These are phyloP conservation scores for Willowsia nigromaculata DNA, from an alignment of 2,888 invertebrate species.

Conservation along the genomic window DNA sequence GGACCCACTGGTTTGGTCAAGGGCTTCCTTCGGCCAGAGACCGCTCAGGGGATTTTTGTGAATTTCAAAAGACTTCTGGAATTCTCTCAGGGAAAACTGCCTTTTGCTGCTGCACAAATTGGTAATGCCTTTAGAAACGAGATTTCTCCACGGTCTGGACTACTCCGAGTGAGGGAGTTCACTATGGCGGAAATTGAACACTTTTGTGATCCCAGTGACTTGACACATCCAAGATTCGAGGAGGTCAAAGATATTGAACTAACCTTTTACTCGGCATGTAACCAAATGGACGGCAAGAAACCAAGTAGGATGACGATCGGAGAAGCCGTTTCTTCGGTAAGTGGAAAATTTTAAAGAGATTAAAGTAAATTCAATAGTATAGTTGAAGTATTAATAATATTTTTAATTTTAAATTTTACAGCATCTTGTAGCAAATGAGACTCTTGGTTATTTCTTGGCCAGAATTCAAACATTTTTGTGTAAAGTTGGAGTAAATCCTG, in stretches of 20 bases:
- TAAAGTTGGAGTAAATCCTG: slow-evolving; percentile 91
- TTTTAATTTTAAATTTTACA: slow-evolving; percentile 79
- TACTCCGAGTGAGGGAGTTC: slow-evolving; percentile 97
- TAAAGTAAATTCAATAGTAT: not conserved
- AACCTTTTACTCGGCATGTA: slow-evolving; percentile 95
- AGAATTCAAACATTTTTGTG: slow-evolving; percentile 94
- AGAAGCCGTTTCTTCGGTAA: slow-evolving; percentile 89
- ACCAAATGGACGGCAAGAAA: slow-evolving; percentile 98
- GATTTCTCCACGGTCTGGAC: slow-evolving; percentile 98
- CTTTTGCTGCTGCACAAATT: slow-evolving; percentile 99
- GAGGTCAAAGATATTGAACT: slow-evolving; percentile 88
- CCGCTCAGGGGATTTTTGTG: slow-evolving; percentile 99
- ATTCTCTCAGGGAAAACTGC: slow-evolving; percentile 97
- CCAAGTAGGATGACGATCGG: slow-evolving; percentile 90
- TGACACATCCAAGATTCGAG: slow-evolving; percentile 94
- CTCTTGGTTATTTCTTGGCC: slow-evolving; percentile 98
- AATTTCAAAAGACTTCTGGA: slow-evolving; percentile 98
- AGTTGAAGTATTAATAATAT: not conserved
- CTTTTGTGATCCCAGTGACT: slow-evolving; percentile 95
- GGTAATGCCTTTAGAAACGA: slow-evolving; percentile 99
- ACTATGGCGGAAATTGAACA: slow-evolving; percentile 99
- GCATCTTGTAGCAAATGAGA: slow-evolving; percentile 96
- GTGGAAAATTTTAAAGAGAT: too few species aligned
- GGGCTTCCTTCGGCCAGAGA: slow-evolving; percentile 96
- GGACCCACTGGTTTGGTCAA: slow-evolving; percentile 92